Percentiles rank a stretch among this genome's conserved stretches.
Evolutionary conservation across 2,797 vertebrate genomes (phyloP).

Genomic region (Sebastes aleutianus): DNA sequence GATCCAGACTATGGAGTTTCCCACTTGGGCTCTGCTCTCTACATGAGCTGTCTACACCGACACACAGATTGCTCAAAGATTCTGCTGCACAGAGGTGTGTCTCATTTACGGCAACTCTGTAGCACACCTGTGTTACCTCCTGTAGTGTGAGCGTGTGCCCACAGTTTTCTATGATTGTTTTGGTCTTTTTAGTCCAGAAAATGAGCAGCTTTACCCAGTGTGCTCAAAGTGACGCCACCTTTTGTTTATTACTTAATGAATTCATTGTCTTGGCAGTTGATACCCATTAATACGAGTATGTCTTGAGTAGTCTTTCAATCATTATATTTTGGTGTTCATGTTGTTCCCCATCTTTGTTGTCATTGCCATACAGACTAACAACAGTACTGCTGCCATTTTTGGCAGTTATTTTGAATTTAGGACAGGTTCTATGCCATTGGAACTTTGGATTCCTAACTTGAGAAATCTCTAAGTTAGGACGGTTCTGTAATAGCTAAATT

Average conservation of each 20-base stretch:
- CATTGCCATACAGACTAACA: not conserved
- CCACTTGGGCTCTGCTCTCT: conserved; percentile 67
- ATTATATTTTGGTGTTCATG: not conserved
- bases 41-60: conserved; percentile 63
- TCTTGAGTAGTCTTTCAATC: not conserved
- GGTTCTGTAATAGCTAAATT: not conserved
- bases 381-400: not conserved
- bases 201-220: not conserved
- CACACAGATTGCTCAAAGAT: conserved; percentile 55
- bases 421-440: not conserved
- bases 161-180: not conserved
- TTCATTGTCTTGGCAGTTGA: not conserved
- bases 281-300: not conserved
- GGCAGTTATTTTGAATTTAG: not conserved
- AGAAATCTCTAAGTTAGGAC: not conserved
- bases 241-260: not conserved
- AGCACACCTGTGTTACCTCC: not conserved
- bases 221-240: not conserved
- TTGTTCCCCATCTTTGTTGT: not conserved
- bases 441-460: not conserved
- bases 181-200: not conserved
- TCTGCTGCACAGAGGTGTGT: conserved; percentile 64
- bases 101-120: not conserved
- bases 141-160: not conserved
- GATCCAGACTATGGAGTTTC: conserved; percentile 61